Percentiles rank a stretch among this genome's conserved stretches.
Evolutionary conservation across 2,113 vertebrate genomes (phyloP).

Genomic region (Phyllostomus hastatus): DNA sequence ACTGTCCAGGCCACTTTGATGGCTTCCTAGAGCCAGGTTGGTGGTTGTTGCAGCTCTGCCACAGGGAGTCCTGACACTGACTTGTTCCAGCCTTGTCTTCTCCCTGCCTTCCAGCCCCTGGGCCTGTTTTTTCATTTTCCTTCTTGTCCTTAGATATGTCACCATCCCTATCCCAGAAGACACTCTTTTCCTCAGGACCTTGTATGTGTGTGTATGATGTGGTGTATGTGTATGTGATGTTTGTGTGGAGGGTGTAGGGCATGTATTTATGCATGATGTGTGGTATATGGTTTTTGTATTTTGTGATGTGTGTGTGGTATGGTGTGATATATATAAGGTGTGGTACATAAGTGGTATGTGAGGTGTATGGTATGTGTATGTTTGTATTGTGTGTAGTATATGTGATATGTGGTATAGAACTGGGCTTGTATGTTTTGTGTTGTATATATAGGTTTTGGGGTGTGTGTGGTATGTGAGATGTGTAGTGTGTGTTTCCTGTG

Average conservation of each 20-base stretch:
- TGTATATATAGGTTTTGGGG: too few relatives aligned
- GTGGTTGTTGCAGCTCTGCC: not conserved
- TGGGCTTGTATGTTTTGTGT: too few relatives aligned
- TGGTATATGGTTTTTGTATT: not conserved
- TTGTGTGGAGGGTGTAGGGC: not conserved
- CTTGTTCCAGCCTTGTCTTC: not conserved
- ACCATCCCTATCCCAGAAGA: not conserved
- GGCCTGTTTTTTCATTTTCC: not conserved
- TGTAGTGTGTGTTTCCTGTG: not conserved
- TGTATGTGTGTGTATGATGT: not conserved
- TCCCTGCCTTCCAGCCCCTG: not conserved
- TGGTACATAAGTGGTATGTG: not conserved
- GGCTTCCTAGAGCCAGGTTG: not conserved
- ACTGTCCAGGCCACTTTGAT: accelerated
- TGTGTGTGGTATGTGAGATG: too few relatives aligned
- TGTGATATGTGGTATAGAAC: not conserved
- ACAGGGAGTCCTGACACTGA: not conserved
- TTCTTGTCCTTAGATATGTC: not conserved
- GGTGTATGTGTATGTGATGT: not conserved
- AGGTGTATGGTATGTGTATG: not conserved
- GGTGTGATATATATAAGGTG: not conserved
- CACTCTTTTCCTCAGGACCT: not conserved
- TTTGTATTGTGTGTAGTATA: not conserved
- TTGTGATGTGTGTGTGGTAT: not conserved
- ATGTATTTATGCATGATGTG: not conserved